These are phyloP conservation scores for Hylaea fasciaria DNA, from an alignment of 2,888 invertebrate species.

Conservation along the genomic window DNA sequence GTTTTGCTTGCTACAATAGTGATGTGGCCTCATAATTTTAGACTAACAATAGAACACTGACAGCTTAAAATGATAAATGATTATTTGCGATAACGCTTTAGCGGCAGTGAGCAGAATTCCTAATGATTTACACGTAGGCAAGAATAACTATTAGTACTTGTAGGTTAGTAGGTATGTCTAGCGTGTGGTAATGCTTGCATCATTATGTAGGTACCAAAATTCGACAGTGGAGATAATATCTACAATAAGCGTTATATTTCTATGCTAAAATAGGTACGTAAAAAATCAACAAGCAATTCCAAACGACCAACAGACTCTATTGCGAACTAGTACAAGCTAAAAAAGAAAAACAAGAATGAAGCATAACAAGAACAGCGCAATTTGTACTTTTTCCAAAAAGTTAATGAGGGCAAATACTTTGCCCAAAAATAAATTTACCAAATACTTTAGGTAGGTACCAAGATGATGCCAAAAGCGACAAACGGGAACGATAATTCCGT, in stretches of 20 bases:
- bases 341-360: too few species aligned
- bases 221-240: too few species aligned
- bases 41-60: conserved; percentile 29
- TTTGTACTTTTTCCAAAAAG: conserved; percentile 26
- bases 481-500: conserved; percentile 33
- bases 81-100: conserved; percentile 19
- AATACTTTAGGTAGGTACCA: conserved; percentile 33
- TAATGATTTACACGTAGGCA: background rate
- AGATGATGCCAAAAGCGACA: conserved; percentile 40
- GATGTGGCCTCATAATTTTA: conserved; percentile 15
- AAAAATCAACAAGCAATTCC: too few species aligned
- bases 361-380: background rate
- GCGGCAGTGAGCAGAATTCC: conserved; percentile 2
- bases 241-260: too few species aligned
- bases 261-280: too few species aligned
- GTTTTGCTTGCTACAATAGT: conserved; percentile 9
- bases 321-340: too few species aligned
- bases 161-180: too few species aligned
- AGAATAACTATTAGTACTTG: background rate
- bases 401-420: conserved; percentile 43
- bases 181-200: too few species aligned
- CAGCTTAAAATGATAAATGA: conserved; percentile 29
- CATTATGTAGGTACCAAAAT: too few species aligned
- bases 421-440: conserved; percentile 44
- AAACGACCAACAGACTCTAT: too few species aligned